A percentile compares a stretch with the other conserved stretches of the same genome.
Conservation (phyloP, 2,888 invertebrate genomes). For the Lycaena phlaeas region DNA sequence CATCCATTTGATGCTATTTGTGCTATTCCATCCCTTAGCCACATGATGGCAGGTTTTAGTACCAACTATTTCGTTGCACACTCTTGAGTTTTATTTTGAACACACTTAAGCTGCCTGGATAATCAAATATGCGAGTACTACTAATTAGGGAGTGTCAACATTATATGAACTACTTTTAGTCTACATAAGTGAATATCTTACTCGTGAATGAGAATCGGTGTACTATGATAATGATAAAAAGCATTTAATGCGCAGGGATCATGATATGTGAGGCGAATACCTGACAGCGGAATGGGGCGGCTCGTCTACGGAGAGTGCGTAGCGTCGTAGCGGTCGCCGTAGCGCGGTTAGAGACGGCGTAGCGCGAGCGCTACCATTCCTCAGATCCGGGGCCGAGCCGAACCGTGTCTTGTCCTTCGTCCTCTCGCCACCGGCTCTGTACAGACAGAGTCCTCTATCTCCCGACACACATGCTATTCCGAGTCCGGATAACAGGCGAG, state of each 20-base stretch:
- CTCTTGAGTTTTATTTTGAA: too few species aligned
- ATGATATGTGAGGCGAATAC: constrained; percentile 27
- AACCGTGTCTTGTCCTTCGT: constrained; percentile 53
- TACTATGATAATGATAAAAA: too few species aligned
- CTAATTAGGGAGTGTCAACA: too few species aligned
- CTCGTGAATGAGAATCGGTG: too few species aligned
- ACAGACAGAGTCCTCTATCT: constrained; percentile 35
- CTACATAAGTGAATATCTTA: too few species aligned
- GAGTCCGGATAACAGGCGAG: constrained; percentile 17
- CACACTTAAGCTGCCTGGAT: too few species aligned
- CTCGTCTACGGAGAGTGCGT: constrained; percentile 88
- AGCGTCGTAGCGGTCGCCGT: constrained; percentile 77
- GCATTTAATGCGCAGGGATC: constrained; percentile 10
- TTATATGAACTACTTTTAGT: too few species aligned
- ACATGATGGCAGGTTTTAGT: too few species aligned
- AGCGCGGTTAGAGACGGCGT: constrained; percentile 49
- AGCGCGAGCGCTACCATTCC: constrained; percentile 46
- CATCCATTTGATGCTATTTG: too few species aligned
- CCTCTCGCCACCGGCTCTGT: constrained; percentile 39
- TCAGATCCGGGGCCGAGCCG: constrained; percentile 75
- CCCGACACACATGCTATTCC: constrained; percentile 21
- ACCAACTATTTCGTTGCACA: too few species aligned
- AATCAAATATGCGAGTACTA: too few species aligned
- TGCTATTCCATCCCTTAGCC: too few species aligned
- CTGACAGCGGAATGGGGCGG: constrained; percentile 68